phyloP scores from a whole-genome alignment of 37 sponge, comb jelly and placozoan genomes.

The Oopsacas minuta region DNA sequence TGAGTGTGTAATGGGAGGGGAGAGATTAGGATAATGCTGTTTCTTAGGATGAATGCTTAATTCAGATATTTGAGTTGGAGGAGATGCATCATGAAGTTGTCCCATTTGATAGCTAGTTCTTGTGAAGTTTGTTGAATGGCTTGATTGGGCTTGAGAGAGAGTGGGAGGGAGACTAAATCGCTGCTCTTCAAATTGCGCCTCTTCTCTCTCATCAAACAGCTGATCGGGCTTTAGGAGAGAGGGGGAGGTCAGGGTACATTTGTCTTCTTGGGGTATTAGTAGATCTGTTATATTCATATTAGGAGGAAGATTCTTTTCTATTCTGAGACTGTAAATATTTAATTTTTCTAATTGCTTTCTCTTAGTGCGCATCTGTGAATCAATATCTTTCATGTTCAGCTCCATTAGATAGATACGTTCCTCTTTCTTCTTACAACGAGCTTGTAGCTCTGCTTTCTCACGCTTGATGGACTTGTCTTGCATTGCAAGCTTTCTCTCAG shows the following conservation, averaged over 20 bases:
- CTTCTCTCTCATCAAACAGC: neutral
- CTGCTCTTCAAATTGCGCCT: neutral
- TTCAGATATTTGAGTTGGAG: neutral
- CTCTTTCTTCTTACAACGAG: neutral
- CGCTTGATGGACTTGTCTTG: neutral
- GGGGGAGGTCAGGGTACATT: neutral
- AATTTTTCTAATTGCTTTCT: neutral
- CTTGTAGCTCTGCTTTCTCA: neutral
- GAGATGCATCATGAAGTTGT: neutral
- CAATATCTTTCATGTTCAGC: neutral
- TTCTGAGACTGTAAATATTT: neutral
- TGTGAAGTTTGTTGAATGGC: neutral
- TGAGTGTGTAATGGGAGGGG: neutral
- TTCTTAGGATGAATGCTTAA: neutral
- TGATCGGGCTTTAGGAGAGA: neutral
- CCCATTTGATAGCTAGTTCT: neutral
- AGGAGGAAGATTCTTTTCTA: neutral
- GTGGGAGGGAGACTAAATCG: neutral
- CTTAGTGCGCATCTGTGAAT: neutral
- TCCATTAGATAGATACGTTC: neutral
- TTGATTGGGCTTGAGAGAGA: neutral
- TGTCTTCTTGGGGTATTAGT: neutral
- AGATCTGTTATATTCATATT: neutral
- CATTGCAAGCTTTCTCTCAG: conserved; percentile 20
- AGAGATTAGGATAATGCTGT: neutral